Conservation (phyloP, 2,797 vertebrate species). For the Thunnus albacares region DNA sequence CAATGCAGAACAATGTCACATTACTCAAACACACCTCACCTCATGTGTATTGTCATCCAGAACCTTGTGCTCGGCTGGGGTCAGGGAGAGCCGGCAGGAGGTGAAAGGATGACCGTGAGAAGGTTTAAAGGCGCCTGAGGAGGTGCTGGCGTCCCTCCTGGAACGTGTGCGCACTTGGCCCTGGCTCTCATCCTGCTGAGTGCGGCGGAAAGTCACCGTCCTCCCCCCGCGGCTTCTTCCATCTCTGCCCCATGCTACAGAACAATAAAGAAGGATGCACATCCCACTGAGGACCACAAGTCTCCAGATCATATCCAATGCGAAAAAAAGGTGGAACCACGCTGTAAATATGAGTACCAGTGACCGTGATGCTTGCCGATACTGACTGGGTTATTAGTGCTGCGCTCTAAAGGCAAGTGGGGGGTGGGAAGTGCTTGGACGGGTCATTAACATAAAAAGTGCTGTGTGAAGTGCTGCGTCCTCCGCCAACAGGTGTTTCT, state of each 20-base stretch:
- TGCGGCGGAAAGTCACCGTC: slow-evolving; percentile 61
- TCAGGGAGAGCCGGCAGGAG: slow-evolving; percentile 71
- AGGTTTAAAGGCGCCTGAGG: slow-evolving; percentile 12
- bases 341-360: not conserved
- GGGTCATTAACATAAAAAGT: slow-evolving; percentile 78
- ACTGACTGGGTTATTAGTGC: slow-evolving; percentile 20
- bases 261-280: slow-evolving; percentile 50
- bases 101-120: slow-evolving; percentile 65
- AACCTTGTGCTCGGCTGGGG: slow-evolving; percentile 65
- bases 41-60: slow-evolving; percentile 81
- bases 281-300: slow-evolving; percentile 44
- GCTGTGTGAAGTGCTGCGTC: slow-evolving; percentile 66
- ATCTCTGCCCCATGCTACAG: slow-evolving; percentile 7
- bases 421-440: slow-evolving; percentile 55
- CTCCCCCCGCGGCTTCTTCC: slow-evolving; percentile 31
- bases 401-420: slow-evolving; percentile 13
- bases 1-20: not conserved
- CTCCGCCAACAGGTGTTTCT: slow-evolving; percentile 63
- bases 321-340: not conserved
- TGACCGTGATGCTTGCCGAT: slow-evolving; percentile 8
- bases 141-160: slow-evolving; percentile 60
- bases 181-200: slow-evolving; percentile 35
- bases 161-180: slow-evolving; percentile 40
- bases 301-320: slow-evolving; percentile 70
- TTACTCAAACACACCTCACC: slow-evolving; percentile 60